These are phyloP conservation scores for Grus americana DNA, from an alignment of 2,113 vertebrate genomes.

Conservation along the genomic window DNA sequence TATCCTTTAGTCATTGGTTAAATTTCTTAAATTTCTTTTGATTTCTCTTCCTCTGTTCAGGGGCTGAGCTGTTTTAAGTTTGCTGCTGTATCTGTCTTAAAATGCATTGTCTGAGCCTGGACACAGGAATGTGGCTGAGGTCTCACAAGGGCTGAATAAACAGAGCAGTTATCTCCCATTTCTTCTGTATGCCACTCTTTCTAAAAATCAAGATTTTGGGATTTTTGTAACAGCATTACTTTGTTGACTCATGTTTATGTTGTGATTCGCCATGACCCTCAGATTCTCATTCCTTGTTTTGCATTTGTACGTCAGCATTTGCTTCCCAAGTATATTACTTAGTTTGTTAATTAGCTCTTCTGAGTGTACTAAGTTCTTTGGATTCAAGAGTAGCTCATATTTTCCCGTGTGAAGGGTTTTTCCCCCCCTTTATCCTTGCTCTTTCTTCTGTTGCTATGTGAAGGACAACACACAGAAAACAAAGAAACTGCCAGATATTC, in stretches of 20 bases:
- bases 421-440: background rate
- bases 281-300: slow-evolving; percentile 16
- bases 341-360: slow-evolving; percentile 56
- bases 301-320: background rate
- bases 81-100: background rate
- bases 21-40: background rate
- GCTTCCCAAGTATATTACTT: background rate
- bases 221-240: background rate
- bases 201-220: background rate
- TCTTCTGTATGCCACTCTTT: background rate
- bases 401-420: slow-evolving; percentile 29
- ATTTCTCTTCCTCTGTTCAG: background rate
- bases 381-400: background rate
- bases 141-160: slow-evolving; percentile 27
- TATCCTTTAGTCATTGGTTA: background rate
- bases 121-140: slow-evolving; percentile 26
- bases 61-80: background rate
- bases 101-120: slow-evolving; percentile 7
- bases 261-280: background rate
- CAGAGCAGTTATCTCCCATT: background rate
- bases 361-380: background rate
- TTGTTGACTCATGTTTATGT: slow-evolving; percentile 20
- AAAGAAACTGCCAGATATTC: slow-evolving; percentile 45
- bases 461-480: slow-evolving; percentile 48
- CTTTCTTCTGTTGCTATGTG: slow-evolving; percentile 60